Percentiles rank a stretch among this genome's conserved stretches.
These are phyloP conservation scores for Mola mola DNA, from an alignment of 2,113 vertebrate species.

Conservation along the genomic window DNA sequence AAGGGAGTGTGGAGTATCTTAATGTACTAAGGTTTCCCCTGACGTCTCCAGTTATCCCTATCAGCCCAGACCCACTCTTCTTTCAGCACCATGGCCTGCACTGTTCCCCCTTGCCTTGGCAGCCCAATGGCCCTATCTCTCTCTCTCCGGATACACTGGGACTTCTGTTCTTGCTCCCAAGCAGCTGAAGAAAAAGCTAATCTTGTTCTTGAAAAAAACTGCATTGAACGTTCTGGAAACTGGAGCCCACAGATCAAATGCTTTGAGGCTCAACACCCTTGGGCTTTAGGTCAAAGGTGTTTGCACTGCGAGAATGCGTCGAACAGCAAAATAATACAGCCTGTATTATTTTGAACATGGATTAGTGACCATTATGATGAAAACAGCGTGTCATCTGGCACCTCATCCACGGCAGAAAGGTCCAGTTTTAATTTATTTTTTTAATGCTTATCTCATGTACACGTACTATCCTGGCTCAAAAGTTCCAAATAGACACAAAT, in stretches of 20 bases:
- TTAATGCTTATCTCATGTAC: no score
- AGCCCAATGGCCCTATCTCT: slow-evolving; percentile 66
- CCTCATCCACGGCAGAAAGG: no score
- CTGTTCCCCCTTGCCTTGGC: slow-evolving; percentile 77
- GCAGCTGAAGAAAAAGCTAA: slow-evolving; percentile 72
- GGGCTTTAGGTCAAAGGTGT: slow-evolving; percentile 4
- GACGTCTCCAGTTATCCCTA: slow-evolving; percentile 62
- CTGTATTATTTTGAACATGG: no score
- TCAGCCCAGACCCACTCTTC: slow-evolving; percentile 58
- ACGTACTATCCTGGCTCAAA: no score
- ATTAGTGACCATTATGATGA: no score
- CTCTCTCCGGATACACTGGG: slow-evolving; percentile 59
- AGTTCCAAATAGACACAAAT: no score
- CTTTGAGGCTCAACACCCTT: not conserved
- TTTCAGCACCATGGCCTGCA: slow-evolving; percentile 69
- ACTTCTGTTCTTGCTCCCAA: slow-evolving; percentile 69
- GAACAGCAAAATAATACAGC: no score
- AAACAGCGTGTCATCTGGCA: no score
- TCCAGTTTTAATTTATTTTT: no score
- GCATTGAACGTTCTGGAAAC: slow-evolving; percentile 10
- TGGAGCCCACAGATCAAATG: slow-evolving; percentile 1
- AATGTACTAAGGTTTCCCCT: slow-evolving; percentile 74
- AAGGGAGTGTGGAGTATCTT: slow-evolving; percentile 56
- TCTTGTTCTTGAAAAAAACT: no score
- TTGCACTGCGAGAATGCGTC: not conserved